These are phyloP conservation scores for Achlya flavicornis DNA, from an alignment of 2,888 invertebrate genomes.

Conservation along the genomic window DNA sequence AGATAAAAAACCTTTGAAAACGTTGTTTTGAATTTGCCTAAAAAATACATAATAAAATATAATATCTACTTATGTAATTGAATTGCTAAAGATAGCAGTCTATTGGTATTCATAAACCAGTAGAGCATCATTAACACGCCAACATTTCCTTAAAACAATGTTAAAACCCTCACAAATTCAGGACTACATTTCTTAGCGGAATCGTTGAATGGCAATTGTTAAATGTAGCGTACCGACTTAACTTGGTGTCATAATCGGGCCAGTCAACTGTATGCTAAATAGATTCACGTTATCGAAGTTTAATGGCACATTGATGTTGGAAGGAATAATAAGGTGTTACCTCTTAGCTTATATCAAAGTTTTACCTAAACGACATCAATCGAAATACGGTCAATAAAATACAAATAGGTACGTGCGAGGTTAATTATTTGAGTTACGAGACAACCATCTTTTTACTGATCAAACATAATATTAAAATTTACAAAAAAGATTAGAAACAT, in stretches of 20 bases:
- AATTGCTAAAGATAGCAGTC: no score
- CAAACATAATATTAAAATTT: no score
- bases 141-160: constrained; percentile 23
- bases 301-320: constrained; percentile 37
- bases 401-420: no score
- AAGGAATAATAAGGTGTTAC: constrained; percentile 4
- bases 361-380: no score
- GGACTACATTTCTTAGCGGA: constrained; percentile 39
- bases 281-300: constrained; percentile 52
- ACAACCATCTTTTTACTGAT: no score
- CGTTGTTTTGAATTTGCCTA: no score
- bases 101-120: not conserved
- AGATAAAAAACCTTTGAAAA: no score
- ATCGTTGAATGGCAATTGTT: constrained; percentile 53
- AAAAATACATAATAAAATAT: no score
- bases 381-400: no score
- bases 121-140: not conserved
- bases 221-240: constrained; percentile 69
- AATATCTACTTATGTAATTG: no score
- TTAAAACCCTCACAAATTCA: constrained; percentile 35
- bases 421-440: no score
- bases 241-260: constrained; percentile 65
- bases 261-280: constrained; percentile 62
- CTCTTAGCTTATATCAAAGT: not conserved
- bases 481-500: no score